Base-by-base conservation (phyloP, 2,888 invertebrate species). In the Drosophila sordidapex region DNA sequence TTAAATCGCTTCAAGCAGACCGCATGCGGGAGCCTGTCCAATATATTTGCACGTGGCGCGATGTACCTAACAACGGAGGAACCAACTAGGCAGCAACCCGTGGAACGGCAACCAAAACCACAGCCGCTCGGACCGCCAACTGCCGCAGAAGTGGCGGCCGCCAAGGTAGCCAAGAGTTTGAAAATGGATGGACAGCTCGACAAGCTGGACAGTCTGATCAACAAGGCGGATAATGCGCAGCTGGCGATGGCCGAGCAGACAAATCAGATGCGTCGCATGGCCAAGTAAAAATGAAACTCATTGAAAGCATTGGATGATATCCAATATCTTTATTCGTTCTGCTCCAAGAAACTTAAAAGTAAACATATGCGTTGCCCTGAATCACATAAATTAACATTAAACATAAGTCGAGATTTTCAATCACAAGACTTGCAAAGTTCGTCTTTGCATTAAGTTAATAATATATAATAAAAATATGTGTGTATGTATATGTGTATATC, bases 131-230 rank as follows among this genome's bases (percentile, higher is more conserved):
- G 87, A 0, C 81, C 85, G 27, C 85, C 87, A 1, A 87, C 83
- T n/a, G 90, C 87, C 18, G 91, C 83, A 2, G 84, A 87, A 46
- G 92, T 92, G 61, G 83, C 90, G 6, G 89, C 91, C 4, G 85
- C 94, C 1, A 92, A 93, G 13, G 89, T 93, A 33, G 95, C 96
- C 84, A 94, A 97, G 43, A 95, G 95, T 38, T 94, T 95, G 74
- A 96, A 97, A 91, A 95, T 98, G 83, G 95, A 96, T 31, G 95
- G 95, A 18, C 97, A 98, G 91, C 95, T 97, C 81, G 95, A 96
- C 90, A 96, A 96, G 91, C 92, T 99, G 66, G 98, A 98, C 90
- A 93, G 95, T 18, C 94, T 99, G 89, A 94, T 97, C 52, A 93
- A 93, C 18, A 96, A 97, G 91, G 96, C 97, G 0, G 98, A 97